Evolutionary conservation across 2,797 vertebrate species (phyloP).

Genomic region (Leontopithecus rosalia): DNA sequence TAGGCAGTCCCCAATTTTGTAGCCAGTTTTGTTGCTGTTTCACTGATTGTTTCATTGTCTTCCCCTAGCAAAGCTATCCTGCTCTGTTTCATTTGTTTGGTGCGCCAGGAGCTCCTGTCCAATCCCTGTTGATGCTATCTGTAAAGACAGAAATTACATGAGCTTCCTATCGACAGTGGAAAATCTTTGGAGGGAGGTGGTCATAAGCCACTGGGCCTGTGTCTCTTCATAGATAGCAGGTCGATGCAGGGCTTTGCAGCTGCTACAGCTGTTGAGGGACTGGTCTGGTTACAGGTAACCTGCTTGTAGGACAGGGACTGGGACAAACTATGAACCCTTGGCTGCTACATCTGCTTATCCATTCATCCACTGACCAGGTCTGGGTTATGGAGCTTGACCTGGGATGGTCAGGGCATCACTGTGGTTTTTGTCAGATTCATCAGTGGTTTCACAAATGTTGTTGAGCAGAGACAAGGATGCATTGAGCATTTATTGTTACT

Average conservation of each 20-base stretch:
- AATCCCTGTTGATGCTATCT: background rate
- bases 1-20: background rate
- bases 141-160: background rate
- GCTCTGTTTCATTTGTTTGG: background rate
- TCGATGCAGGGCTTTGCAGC: accelerated
- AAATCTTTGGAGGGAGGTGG: background rate
- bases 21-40: background rate
- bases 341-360: background rate
- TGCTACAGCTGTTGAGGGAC: too few relatives aligned
- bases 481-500: background rate
- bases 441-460: background rate
- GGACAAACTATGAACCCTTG: background rate
- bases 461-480: background rate
- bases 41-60: background rate
- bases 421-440: background rate
- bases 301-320: background rate
- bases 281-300: background rate
- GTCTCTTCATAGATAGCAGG: background rate
- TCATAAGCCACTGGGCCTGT: background rate
- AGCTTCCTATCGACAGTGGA: background rate
- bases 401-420: background rate
- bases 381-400: background rate
- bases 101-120: background rate
- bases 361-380: background rate
- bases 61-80: background rate